Evolutionary conservation across 2,888 invertebrate genomes (phyloP).

Genomic region (Brachynemurus nebulosus): DNA sequence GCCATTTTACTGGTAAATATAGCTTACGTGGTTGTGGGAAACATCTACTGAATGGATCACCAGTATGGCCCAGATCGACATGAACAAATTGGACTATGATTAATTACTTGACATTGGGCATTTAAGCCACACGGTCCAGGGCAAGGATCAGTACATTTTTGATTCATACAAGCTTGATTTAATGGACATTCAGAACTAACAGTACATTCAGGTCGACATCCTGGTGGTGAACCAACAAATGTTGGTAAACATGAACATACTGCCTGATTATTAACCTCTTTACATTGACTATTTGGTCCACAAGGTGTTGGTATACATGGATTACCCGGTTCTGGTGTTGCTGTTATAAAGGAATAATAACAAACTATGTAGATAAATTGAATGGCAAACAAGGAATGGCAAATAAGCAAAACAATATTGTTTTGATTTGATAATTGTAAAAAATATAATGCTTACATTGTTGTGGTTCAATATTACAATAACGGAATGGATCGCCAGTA

Average conservation of each 20-base stretch:
- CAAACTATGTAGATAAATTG: neutral
- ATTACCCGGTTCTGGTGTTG: constrained; percentile 27
- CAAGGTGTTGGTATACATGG: constrained; percentile 65
- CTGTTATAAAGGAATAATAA: constrained; percentile 22
- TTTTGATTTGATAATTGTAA: too few species aligned
- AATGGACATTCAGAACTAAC: constrained; percentile 39
- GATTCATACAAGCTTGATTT: constrained; percentile 29
- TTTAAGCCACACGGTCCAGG: constrained; percentile 39
- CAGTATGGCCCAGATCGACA: constrained; percentile 30
- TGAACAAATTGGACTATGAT: constrained; percentile 63
- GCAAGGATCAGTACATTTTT: constrained; percentile 33
- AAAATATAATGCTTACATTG: constrained; percentile 23
- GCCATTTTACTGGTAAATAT: neutral
- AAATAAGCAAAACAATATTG: too few species aligned
- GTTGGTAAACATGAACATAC: constrained; percentile 44
- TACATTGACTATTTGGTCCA: constrained; percentile 63
- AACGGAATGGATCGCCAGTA: constrained; percentile 33
- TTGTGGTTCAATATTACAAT: constrained; percentile 27
- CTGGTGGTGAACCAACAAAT: constrained; percentile 45
- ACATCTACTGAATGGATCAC: constrained; percentile 56
- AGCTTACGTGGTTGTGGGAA: constrained; percentile 30
- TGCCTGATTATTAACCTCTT: constrained; percentile 41
- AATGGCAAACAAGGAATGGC: too few species aligned
- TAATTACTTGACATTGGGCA: constrained; percentile 34
- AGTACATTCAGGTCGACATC: constrained; percentile 42